These are phyloP conservation scores for Mellivora capensis DNA, from an alignment of 2,113 vertebrate species.

Conservation along the genomic window DNA sequence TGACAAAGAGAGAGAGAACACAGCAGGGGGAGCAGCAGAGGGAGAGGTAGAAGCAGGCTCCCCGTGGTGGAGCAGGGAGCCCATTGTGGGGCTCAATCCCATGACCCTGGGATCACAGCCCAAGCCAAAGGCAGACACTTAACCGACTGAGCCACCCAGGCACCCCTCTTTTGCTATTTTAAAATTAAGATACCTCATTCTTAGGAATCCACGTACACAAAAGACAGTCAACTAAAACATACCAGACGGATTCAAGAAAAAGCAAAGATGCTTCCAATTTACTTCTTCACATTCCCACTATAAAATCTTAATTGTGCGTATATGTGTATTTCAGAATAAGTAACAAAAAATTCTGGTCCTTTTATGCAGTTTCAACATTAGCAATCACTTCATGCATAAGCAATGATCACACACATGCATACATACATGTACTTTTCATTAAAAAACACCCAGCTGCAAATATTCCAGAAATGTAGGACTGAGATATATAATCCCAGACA, in stretches of 20 bases:
- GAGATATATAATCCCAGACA: background rate
- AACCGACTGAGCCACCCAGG: background rate
- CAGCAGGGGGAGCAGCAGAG: background rate
- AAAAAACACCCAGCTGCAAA: background rate
- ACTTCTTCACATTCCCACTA: background rate
- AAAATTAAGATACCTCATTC: slow-evolving; percentile 3
- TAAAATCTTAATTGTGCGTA: background rate
- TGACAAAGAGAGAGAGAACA: background rate
- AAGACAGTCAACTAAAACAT: background rate
- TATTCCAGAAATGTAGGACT: background rate
- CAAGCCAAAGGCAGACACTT: background rate
- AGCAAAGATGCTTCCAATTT: slow-evolving; percentile 1
- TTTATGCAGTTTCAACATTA: background rate
- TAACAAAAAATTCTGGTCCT: background rate
- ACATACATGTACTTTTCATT: background rate
- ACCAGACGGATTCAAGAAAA: background rate
- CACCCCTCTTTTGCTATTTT: background rate
- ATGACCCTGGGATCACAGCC: background rate
- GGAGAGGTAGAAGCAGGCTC: background rate
- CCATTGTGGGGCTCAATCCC: background rate
- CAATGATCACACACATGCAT: background rate
- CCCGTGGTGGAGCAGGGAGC: background rate
- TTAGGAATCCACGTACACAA: background rate
- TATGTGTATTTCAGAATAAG: background rate
- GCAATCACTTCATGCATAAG: background rate